Percentiles rank a stretch among this genome's conserved stretches.
Evolutionary conservation across 2,113 vertebrate genomes (phyloP).

Genomic region (Hippocampus abdominalis): DNA sequence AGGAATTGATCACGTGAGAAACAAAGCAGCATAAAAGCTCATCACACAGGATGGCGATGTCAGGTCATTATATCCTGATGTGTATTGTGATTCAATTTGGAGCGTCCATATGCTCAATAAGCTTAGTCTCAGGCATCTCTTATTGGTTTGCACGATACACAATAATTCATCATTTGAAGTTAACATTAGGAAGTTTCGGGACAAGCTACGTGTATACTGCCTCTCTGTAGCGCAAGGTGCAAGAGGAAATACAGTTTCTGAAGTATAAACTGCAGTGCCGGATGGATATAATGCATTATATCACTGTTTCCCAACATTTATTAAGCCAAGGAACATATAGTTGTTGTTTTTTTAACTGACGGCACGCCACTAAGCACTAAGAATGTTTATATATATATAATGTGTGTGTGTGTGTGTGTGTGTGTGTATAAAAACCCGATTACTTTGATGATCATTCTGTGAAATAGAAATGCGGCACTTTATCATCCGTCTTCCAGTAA

Average conservation of each 20-base stretch:
- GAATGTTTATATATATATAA: too few relatives aligned
- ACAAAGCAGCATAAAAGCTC: background rate
- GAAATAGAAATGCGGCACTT: conserved; percentile 16
- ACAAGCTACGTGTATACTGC: background rate
- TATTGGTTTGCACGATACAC: background rate
- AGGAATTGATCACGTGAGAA: conserved; percentile 5
- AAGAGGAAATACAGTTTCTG: too few relatives aligned
- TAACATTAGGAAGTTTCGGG: background rate
- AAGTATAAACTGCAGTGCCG: too few relatives aligned
- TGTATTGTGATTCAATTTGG: conserved; percentile 1
- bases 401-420: too few relatives aligned
- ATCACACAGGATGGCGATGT: background rate
- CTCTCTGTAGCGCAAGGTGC: background rate
- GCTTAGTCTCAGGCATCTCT: background rate
- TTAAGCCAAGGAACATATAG: too few relatives aligned
- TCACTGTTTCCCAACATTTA: too few relatives aligned
- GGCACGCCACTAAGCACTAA: too few relatives aligned
- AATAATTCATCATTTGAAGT: conserved; percentile 28
- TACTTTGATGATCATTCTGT: conserved; percentile 11
- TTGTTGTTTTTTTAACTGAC: too few relatives aligned
- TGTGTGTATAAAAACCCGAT: conserved; percentile 2
- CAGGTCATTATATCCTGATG: background rate
- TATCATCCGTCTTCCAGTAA: conserved; percentile 13
- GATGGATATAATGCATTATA: too few relatives aligned
- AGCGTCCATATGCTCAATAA: background rate